Evolutionary conservation across 2,113 vertebrate species (phyloP).

Genomic region (Chinchilla lanigera): DNA sequence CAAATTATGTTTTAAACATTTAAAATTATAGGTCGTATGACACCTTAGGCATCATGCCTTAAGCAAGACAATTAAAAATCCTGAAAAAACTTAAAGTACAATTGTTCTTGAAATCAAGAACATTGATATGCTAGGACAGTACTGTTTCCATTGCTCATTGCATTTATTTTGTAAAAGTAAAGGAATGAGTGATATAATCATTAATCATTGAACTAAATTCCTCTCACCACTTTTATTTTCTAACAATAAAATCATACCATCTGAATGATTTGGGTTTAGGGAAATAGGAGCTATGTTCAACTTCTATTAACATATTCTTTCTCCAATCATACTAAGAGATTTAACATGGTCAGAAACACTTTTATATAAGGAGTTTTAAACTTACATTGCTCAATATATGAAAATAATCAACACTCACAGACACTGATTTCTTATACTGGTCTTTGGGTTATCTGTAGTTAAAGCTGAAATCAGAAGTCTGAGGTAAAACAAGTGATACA

Average conservation of each 20-base stretch:
- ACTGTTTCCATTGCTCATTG: neutral
- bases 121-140: neutral
- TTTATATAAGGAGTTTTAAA: neutral
- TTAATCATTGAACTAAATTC: neutral
- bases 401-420: neutral
- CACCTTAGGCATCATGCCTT: neutral
- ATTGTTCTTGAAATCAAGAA: constrained; percentile 1
- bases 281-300: neutral
- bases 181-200: neutral
- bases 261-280: neutral
- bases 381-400: neutral
- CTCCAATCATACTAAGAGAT: neutral
- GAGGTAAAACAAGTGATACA: neutral
- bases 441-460: neutral
- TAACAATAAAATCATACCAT: neutral
- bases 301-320: neutral
- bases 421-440: neutral
- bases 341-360: neutral
- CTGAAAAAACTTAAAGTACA: neutral
- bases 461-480: neutral
- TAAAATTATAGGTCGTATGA: neutral
- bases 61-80: neutral
- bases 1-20: constrained; percentile 49
- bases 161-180: neutral
- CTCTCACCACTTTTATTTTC: neutral